Evolutionary conservation across 2,113 vertebrate genomes (phyloP), one percentile per base, ranked within the genome.

Genomic region (Melanerpes aurifrons): DNA sequence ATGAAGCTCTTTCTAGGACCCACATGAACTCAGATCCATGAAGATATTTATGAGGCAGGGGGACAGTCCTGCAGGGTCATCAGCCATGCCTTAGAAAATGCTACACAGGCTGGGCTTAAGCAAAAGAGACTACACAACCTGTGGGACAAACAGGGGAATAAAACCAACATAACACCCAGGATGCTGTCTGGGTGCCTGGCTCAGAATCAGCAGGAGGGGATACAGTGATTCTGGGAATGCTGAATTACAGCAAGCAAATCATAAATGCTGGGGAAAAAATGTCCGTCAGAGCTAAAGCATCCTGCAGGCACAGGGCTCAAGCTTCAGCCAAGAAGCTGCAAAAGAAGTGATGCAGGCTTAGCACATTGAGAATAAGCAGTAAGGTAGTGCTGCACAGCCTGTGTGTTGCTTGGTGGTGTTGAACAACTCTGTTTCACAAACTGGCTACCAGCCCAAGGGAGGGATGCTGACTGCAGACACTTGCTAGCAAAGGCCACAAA

Each of bases 101-200:
- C 32, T 53, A 50, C 12, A 62, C 10, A 17, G 67, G 26, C 32
- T 47, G 13, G 22, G 40, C 31, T 76, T 79, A 90, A 71, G 28
- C n/a, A 28, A 61, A 61, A 58, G 24, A 16, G 31, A 37, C 73
- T 50, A 57, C 8, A 15, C 40, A 82, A 66, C 26, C 50, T 50
- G 11, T 3, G 6, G 6, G 9, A 11, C 26, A 80, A 66, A 79
- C 66, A 53, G 7, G 8, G 78, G 70, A 63, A 11, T 1, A 24
- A 74, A 61, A 85, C 24, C 3, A 22, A 26, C 50, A 40, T 26
- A 67, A 47, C 0, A 0, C 9, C 1, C 1, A 71, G 26, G 45
- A 32, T 80, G 32, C 40, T 71, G 29, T 50, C 32, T 26, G 40
- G 21, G 4, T 31, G 32, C 3, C 19, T n/a, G 20, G 57, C 70